Base-by-base conservation (phyloP, 1,140 invertebrate genomes). In the Drosophila kepulauana region DNA sequence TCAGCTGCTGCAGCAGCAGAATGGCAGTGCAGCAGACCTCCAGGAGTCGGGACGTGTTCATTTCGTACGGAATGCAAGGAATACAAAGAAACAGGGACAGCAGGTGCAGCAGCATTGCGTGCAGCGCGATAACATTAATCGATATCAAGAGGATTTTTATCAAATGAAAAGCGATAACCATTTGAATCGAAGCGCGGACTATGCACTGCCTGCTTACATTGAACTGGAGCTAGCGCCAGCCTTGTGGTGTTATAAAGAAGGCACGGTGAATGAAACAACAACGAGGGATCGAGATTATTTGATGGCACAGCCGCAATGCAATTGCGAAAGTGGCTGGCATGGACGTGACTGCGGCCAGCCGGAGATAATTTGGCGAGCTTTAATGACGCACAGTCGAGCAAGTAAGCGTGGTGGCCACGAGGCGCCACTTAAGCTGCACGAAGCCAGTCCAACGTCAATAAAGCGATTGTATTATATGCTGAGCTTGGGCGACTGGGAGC, bases 281-380 rank as follows among this genome's bases (percentile, higher is more conserved):
- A 38, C 1, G 35, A 33, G 7, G 5, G 35, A 38, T 38, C 7
- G 82, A 38, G 78, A 91, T 49, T 76, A 85, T 48, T 30, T 87
- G 13, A 57, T 72, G 67, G 66, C 59, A 2, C 81, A 69, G 35
- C 62, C 93, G 64, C 93, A 93, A 74, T 95, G 95, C 76, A 87
- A 92, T 3, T 95, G 95, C 78, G 91, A 93, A 52, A 92, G 90
- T 33, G 94, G 94, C 5, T 95, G 94, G 94, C 95, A 95, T 79
- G 95, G 95, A 1, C 88, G 92, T 0, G 95, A 95, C 58, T 95
- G 95, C 88, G 94, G 95, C 10, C 94, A 95, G 76, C 95, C 95
- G 2, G 95, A 95, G 85, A 94, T 95, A 2, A 94, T 95, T 2
- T 95, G 95, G 94, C 93, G 95, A 15, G 95, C 95, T 0, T 93